Evolutionary conservation across 2,797 vertebrate genomes (phyloP).

Genomic region (Miichthys miiuy): DNA sequence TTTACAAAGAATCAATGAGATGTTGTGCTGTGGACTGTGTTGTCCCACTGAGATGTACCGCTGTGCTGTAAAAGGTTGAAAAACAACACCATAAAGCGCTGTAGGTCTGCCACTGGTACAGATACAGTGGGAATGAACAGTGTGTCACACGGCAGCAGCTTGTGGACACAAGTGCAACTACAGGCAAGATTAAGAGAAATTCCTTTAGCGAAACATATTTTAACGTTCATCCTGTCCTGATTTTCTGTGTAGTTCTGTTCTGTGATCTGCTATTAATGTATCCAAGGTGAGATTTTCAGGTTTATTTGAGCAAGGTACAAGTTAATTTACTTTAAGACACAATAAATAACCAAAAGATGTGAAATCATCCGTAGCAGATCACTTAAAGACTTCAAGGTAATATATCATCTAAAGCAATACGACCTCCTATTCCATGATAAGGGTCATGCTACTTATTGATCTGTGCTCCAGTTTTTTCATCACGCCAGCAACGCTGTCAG

Average conservation of each 20-base stretch:
- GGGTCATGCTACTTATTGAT: slow-evolving; percentile 38
- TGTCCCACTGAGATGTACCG: slow-evolving; percentile 40
- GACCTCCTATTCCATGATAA: neutral
- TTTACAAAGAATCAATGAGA: slow-evolving; percentile 63
- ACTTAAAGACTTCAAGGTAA: neutral
- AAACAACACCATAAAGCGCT: slow-evolving; percentile 26
- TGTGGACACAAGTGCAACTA: slow-evolving; percentile 14
- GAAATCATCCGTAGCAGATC: neutral
- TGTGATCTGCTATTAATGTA: neutral
- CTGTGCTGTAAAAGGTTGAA: slow-evolving; percentile 64
- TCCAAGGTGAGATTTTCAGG: neutral
- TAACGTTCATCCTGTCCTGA: no score
- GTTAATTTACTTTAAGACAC: neutral
- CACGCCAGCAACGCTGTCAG: neutral
- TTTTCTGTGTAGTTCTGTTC: neutral
- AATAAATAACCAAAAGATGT: neutral
- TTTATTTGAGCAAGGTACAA: neutral
- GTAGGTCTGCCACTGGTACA: slow-evolving; percentile 10
- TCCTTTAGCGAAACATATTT: no score
- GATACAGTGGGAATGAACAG: slow-evolving; percentile 14
- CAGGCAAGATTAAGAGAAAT: no score
- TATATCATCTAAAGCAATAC: neutral
- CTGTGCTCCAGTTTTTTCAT: slow-evolving; percentile 10
- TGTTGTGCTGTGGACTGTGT: slow-evolving; percentile 50
- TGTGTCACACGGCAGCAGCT: slow-evolving; percentile 1